Evolutionary conservation across 2,797 vertebrate species (phyloP).

Genomic region (Clarias fuscus): DNA sequence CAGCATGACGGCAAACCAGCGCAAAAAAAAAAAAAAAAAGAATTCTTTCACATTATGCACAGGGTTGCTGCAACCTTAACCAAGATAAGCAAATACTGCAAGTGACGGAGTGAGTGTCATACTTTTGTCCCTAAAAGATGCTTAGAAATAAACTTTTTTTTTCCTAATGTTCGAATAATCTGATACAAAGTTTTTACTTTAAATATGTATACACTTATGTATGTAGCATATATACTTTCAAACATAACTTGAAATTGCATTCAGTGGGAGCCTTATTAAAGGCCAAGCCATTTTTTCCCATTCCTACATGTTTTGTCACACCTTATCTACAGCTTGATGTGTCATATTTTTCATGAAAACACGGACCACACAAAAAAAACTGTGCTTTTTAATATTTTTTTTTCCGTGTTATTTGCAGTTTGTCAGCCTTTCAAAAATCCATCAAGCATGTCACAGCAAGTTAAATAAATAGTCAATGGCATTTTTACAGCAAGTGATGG

Average conservation of each 20-base stretch:
- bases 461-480: constrained; percentile 8
- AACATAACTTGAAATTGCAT: background rate
- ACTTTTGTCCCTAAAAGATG: background rate
- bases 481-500: background rate
- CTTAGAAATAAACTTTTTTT: background rate
- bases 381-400: background rate
- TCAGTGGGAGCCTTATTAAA: background rate
- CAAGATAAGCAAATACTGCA: background rate
- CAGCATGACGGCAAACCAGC: background rate
- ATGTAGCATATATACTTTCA: background rate
- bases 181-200: background rate
- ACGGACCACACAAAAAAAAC: background rate
- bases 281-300: background rate
- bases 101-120: background rate
- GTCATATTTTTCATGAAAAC: background rate
- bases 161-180: background rate
- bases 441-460: background rate
- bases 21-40: background rate
- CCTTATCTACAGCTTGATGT: background rate
- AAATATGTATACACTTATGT: background rate
- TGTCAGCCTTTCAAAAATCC: background rate
- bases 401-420: background rate
- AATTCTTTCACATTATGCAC: background rate
- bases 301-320: background rate
- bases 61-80: background rate